These are phyloP conservation scores for Scaptomyza polygonia DNA, from an alignment of 2,888 invertebrate species.

Conservation along the genomic window DNA sequence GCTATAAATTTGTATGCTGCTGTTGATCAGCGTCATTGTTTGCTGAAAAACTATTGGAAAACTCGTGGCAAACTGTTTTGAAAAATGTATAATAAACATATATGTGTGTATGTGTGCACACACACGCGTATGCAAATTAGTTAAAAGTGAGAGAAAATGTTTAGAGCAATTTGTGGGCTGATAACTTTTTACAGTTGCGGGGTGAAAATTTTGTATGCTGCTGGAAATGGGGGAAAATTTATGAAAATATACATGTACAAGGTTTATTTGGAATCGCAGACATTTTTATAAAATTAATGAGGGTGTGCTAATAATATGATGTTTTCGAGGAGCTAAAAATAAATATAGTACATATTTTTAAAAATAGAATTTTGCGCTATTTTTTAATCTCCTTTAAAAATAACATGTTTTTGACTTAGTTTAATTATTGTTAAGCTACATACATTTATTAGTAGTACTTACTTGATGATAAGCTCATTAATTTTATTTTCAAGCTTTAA, in stretches of 20 bases:
- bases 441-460: background rate
- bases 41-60: slow-evolving; percentile 1
- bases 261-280: slow-evolving; percentile 41
- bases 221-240: slow-evolving; percentile 1
- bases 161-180: slow-evolving; percentile 38
- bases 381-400: too few species aligned
- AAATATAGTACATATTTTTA: too few species aligned
- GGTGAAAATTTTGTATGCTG: slow-evolving; percentile 4
- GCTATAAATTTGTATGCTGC: slow-evolving; percentile 28
- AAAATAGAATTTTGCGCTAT: too few species aligned
- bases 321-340: too few species aligned
- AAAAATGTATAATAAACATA: background rate
- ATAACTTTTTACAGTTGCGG: slow-evolving; percentile 46
- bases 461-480: background rate
- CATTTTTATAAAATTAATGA: slow-evolving; percentile 25
- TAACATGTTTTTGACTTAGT: background rate
- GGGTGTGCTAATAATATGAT: too few species aligned
- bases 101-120: too few species aligned
- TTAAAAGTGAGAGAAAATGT: slow-evolving; percentile 26
- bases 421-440: background rate
- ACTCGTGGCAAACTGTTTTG: slow-evolving; percentile 3
- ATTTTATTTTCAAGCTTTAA: background rate
- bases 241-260: slow-evolving; percentile 8
- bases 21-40: slow-evolving; percentile 19
- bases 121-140: slow-evolving; percentile 38